Evolutionary conservation across 2,113 vertebrate genomes (phyloP), one percentile per base, ranked within the genome.

Genomic region (Procavia capensis): DNA sequence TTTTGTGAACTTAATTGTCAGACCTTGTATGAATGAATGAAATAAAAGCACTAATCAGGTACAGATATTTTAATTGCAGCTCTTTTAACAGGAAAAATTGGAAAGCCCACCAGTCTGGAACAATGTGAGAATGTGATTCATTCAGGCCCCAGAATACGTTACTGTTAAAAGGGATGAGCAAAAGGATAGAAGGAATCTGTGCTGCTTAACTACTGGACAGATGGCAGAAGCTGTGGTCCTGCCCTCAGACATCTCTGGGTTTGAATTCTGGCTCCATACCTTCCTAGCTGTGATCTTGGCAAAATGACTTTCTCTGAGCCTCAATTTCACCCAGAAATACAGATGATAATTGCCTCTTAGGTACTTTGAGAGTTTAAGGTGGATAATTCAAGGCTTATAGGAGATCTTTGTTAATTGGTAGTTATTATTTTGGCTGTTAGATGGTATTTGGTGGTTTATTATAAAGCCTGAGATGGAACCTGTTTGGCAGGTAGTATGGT

Each of bases 381-480:
- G 57, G 57, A 31, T 64, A 63, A 70, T 84, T 20, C n/a, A 14
- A 76, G n/a, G 27, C 5, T 76, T 75, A 45, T 50, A 57, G 29
- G 41, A 66, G 29, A 25, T 76, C 29, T 13, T 45, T 50, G 41
- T 74, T 91, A 88, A 85, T 36, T 94, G 45, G 74, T 31, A 50
- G 68, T 80, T 93, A 43, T 66, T 87, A 54, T 57, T 75, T 94
- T 86, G 63, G 10, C 25, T 80, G 19, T 68, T 86, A 84, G 39
- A 25, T 72, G n/a, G 57, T 61, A 43, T 45, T 61, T 72, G n/a
- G 57, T 61, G 50, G 54, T 61, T 90, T 80, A n/a, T 88, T 88
- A 22, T 25, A 93, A 97, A 34, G 41, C n/a, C 39, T 45, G 89
- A 57, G 64, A 45, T 88, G 64, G 47, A 96, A 93, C 64, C 59